These are phyloP conservation scores for Bostrychus sinensis DNA, from an alignment of 2,113 vertebrate species.

Conservation along the genomic window DNA sequence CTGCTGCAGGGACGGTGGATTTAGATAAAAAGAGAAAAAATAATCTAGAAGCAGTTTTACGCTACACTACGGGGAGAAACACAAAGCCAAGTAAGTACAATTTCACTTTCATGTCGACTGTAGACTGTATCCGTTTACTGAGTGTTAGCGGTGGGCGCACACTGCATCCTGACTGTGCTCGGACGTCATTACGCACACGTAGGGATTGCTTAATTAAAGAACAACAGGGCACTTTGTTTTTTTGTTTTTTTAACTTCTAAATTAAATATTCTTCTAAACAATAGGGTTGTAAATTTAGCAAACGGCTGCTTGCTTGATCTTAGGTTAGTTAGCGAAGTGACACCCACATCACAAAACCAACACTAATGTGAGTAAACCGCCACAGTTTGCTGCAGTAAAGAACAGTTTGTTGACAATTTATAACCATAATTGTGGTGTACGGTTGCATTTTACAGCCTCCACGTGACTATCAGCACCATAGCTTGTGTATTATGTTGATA, in stretches of 20 bases:
- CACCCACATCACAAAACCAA: neutral
- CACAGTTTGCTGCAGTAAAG: neutral
- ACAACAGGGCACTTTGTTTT: neutral
- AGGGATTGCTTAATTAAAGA: slow-evolving; percentile 13
- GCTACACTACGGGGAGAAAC: slow-evolving; percentile 6
- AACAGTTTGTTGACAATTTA: neutral
- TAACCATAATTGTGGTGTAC: neutral
- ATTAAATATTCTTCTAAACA: too few species aligned
- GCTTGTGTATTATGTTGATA: too few species aligned
- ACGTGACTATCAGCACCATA: too few species aligned
- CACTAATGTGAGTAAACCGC: neutral
- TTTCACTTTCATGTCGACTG: slow-evolving; percentile 39
- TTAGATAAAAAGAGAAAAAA: neutral
- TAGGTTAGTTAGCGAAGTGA: neutral
- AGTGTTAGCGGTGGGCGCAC: slow-evolving; percentile 28
- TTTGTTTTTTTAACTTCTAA: neutral
- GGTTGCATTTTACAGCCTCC: neutral
- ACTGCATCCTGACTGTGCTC: slow-evolving; percentile 12
- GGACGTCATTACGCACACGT: slow-evolving; percentile 63
- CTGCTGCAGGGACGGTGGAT: slow-evolving; percentile 14
- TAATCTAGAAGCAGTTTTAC: neutral
- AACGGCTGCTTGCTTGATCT: neutral
- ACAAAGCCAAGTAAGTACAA: slow-evolving; percentile 70
- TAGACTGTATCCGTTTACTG: slow-evolving; percentile 23
- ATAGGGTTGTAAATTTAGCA: too few species aligned